phyloP scores from a whole-genome alignment of 1,140 invertebrate species.

The Drosophila erecta region DNA sequence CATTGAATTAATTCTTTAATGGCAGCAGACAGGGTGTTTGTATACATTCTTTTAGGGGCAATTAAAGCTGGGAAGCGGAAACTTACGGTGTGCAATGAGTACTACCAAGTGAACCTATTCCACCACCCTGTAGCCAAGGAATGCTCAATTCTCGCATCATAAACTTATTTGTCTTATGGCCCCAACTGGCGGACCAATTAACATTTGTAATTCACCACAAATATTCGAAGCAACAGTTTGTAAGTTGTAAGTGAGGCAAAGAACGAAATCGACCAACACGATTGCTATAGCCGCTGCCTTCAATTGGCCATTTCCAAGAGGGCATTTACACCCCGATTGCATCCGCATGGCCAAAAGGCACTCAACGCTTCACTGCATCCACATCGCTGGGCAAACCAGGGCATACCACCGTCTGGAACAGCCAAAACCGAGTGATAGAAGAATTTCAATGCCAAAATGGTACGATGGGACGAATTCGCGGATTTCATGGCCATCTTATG shows the following conservation, averaged over 20 bases:
- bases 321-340: constrained; percentile 47
- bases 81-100: not conserved
- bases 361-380: constrained; percentile 63
- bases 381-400: constrained; percentile 56
- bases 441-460: constrained; percentile 65
- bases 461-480: constrained; percentile 7
- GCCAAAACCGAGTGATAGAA: constrained; percentile 18
- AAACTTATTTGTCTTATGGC: constrained; percentile 44
- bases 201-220: constrained; percentile 63
- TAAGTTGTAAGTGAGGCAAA: constrained; percentile 26
- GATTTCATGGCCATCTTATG: not conserved
- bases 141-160: constrained; percentile 33
- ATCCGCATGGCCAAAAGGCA: constrained; percentile 61
- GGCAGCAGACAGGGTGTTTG: constrained; percentile 52
- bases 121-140: constrained; percentile 41
- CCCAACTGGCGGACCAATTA: constrained; percentile 52
- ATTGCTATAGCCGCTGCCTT: constrained; percentile 34
- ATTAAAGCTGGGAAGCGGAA: not conserved
- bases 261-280: constrained; percentile 23
- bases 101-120: not conserved
- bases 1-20: constrained; percentile 61
- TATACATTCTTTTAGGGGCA: not conserved
- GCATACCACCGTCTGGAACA: constrained; percentile 41
- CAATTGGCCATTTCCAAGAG: constrained; percentile 33
- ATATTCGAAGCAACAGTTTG: constrained; percentile 72